phyloP scores from a whole-genome alignment of 2,113 vertebrate species.

The Vanacampus margaritifer region DNA sequence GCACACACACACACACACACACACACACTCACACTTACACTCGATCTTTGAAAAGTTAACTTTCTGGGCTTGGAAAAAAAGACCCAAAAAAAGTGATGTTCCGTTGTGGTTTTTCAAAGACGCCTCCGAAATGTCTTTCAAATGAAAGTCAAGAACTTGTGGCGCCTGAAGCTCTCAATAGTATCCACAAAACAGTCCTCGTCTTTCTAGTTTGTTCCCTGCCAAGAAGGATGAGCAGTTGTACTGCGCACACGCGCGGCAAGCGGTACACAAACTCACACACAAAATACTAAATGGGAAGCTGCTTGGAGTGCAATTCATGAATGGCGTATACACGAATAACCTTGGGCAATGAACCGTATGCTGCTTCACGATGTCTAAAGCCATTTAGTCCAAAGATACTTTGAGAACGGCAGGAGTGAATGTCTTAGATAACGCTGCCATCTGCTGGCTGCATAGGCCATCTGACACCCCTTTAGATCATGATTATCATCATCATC shows the following conservation, averaged over 20 bases:
- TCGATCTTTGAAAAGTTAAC: conserved; percentile 8
- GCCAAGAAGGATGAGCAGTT: not conserved
- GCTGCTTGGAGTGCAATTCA: not conserved
- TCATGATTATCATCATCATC: not conserved
- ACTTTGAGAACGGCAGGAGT: not conserved
- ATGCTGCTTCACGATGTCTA: not conserved
- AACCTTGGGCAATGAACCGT: not conserved
- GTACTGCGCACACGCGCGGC: not conserved
- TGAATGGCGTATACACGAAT: not conserved
- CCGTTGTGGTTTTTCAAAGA: not conserved
- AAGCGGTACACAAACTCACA: not conserved
- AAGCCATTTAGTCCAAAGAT: not conserved
- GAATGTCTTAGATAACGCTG: conserved; percentile 36
- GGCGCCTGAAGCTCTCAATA: conserved; percentile 1
- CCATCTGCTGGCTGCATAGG: conserved; percentile 43
- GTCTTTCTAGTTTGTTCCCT: not conserved
- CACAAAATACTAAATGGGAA: not conserved
- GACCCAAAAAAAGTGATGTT: not conserved
- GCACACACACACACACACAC: not conserved
- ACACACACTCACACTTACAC: not conserved
- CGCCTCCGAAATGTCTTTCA: conserved; percentile 1
- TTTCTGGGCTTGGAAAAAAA: not conserved
- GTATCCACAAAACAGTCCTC: not conserved
- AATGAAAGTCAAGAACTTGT: conserved; percentile 5
- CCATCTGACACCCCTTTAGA: not conserved